Conservation (phyloP, 2,888 invertebrate species). For the Arge pagana region DNA sequence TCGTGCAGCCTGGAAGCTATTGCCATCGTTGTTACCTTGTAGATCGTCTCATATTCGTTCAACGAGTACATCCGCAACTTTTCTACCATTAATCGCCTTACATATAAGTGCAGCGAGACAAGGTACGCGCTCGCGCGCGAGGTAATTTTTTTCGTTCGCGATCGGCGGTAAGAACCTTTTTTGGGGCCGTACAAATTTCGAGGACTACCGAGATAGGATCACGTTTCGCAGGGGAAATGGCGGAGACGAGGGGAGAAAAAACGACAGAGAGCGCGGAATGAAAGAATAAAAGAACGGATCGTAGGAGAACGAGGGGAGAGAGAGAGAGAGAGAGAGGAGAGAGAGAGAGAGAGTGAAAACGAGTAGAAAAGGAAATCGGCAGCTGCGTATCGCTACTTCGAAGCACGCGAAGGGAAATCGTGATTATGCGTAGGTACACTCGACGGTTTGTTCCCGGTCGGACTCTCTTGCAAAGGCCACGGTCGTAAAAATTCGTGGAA, state of each 20-base stretch:
- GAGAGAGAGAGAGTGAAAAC: background rate
- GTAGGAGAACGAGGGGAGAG: conserved; percentile 22
- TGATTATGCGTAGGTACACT: too few species aligned
- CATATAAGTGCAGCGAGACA: too few species aligned
- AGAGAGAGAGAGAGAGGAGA: conserved; percentile 13
- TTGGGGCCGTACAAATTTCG: conserved; percentile 27
- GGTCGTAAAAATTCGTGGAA: too few species aligned
- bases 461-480: too few species aligned
- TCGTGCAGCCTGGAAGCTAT: too few species aligned
- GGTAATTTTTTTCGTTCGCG: conserved; percentile 20
- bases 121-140: conserved; percentile 19
- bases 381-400: background rate
- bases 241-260: conserved; percentile 20
- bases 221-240: conserved; percentile 24
- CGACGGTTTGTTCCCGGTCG: too few species aligned
- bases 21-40: too few species aligned
- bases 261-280: conserved; percentile 10
- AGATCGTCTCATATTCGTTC: too few species aligned
- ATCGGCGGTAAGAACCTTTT: conserved; percentile 32
- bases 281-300: background rate
- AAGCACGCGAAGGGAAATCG: conserved; percentile 2
- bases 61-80: too few species aligned
- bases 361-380: background rate
- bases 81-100: too few species aligned
- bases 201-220: conserved; percentile 45